Conservation (phyloP, 2,797 vertebrate genomes). For the Pseudomugil gertrudae region DNA sequence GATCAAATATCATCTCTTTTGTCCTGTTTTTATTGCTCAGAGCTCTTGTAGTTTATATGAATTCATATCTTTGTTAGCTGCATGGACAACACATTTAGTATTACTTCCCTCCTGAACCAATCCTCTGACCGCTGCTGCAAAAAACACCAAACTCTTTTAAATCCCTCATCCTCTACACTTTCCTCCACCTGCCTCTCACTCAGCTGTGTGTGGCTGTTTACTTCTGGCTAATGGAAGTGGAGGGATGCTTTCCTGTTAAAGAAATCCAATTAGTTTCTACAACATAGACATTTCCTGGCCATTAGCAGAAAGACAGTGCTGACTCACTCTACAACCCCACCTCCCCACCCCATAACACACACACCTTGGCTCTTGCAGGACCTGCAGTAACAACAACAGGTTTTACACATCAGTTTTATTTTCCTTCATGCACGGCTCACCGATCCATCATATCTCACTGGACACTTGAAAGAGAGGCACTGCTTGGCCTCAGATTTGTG, state of each 20-base stretch:
- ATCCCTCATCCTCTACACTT: background rate
- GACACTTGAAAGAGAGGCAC: conserved; percentile 47
- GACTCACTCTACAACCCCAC: no score
- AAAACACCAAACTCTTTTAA: conserved; percentile 17
- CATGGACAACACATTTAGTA: conserved; percentile 8
- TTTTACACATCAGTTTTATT: conserved; percentile 21
- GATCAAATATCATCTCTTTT: no score
- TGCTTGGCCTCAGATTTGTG: conserved; percentile 50
- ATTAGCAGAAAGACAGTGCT: conserved; percentile 74
- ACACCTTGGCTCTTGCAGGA: no score
- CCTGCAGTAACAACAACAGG: conserved; percentile 21
- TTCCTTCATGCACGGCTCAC: conserved; percentile 19
- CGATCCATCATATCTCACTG: conserved; percentile 48
- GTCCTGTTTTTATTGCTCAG: no score
- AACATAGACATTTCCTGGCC: conserved; percentile 82
- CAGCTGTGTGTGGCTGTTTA: conserved; percentile 62
- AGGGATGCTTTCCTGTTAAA: conserved; percentile 77
- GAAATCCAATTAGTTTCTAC: conserved; percentile 80
- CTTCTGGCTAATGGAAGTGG: conserved; percentile 73
- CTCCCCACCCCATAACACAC: no score
- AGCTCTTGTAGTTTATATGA: no score
- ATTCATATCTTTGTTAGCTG: conserved; percentile 3
- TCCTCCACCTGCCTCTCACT: conserved; percentile 40
- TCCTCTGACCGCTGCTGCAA: conserved; percentile 20
- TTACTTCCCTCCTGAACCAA: background rate